Evolutionary conservation across 2,797 vertebrate species (phyloP), one percentile per base, ranked within the genome.

Genomic region (Cryptoblepharus egeriae): DNA sequence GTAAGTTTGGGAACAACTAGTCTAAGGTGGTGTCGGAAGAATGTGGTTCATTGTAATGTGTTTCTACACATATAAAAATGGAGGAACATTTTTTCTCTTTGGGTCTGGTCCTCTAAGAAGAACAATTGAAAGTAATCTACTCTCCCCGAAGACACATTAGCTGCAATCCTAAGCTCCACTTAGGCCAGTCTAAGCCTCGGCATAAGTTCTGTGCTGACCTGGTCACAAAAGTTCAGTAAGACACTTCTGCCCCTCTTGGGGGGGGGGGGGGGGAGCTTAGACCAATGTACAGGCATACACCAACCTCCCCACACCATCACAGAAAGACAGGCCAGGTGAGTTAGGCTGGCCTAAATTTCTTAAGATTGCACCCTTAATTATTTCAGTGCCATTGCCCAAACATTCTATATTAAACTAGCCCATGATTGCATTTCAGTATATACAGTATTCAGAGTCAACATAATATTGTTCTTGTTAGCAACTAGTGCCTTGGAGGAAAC

Each of bases 21-120:
- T 82, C 39, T 88, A 77, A 68, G 71, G 2, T 69, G 28, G 84
- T 86, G 75, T 83, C 87, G 84, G 57, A 85, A 91, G 85, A 77
- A 71, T 74, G 90, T 72, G 64, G 79, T 70, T 70, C 45, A 84
- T 81, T 79, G 30, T 73, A 15, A 2, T 86, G 73, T 85, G 55
- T 65, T 77, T 76, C 28, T 75, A 39, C 32, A 8, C 69, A 57
- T 68, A 35, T 42, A 49, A 30, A 57, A 8, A 55, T 16, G n/a
- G 13, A 20, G 24, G 58, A 72, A 80, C 71, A 71, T 15, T 26
- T 35, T 11, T 52, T 52, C 13, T 4, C n/a, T 26, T 45, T 70
- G 37, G 12, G 24, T 11, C 7, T 2, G 12, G 57, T 22, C 30
- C 8, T 5, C 28, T 11, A 7, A 7, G 37, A 75, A 65, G 20